Evolutionary conservation across 2,888 invertebrate genomes (phyloP), one percentile per base, ranked within the genome.

Genomic region (Philonicus albiceps): DNA sequence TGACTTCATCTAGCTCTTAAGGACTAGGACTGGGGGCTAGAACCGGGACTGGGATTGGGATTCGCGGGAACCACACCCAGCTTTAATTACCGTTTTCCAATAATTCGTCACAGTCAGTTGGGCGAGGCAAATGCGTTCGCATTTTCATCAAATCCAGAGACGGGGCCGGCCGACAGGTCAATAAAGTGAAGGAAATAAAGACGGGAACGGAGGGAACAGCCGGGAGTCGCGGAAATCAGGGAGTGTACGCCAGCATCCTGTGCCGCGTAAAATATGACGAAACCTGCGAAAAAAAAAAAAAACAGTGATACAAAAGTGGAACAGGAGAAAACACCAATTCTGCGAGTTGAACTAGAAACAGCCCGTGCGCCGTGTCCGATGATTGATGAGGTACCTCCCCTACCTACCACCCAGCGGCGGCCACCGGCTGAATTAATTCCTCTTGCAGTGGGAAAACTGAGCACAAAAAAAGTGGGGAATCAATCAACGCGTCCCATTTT

Each of bases 401-500:
- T n/a, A n/a, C n/a, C n/a, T n/a, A 3, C 34, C 75, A 3, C n/a
- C 75, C 37, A 73, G 30, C 73, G 3, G 27, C n/a, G 30, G 19
- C 34, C 19, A 19, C 30, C 37, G 31, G 19, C 16, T 37, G 75
- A 75, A 75, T 75, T 75, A 37, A 75, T 31, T 37, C 75, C 19
- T 34, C 31, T 75, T 74, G n/a, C 31, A 37, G 37, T 75, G 75
- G 34, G n/a, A 19, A 37, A 43, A 43, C 37, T 37, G 37, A 11
- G n/a, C n/a, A n/a, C n/a, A 31, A 31, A 43, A 43, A 43, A 13
- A 37, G n/a, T 19, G 75, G 8, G 19, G 75, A 75, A 37, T 75
- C 75, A 75, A 75, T 75, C 75, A 75, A 34, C 19, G 75, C 22
- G 75, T 37, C 37, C 75, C 75, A 75, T 11, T 75, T 75, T 75